Conservation (phyloP, 2,888 invertebrate genomes). For the Lepas anatifera region DNA sequence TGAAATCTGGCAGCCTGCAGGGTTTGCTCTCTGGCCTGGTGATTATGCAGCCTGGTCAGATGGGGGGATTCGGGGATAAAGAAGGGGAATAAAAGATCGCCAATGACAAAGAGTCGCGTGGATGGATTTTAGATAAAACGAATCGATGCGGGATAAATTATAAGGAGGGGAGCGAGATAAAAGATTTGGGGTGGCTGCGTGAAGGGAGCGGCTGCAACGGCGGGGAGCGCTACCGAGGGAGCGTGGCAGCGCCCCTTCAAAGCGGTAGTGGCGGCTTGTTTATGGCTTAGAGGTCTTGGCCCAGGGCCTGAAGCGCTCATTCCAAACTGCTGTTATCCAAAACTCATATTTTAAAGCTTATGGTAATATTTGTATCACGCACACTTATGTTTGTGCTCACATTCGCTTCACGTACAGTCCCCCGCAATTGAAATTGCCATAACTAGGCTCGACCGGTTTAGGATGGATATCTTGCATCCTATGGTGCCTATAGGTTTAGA, state of each 20-base stretch:
- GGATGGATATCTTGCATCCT: no score
- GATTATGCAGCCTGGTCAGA: slow-evolving; percentile 12
- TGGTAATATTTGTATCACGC: no score
- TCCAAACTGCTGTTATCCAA: no score
- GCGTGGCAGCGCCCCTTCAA: not conserved
- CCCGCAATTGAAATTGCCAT: no score
- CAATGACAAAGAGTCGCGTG: slow-evolving; percentile 11
- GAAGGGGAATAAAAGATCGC: slow-evolving; percentile 9
- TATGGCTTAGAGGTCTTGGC: not conserved
- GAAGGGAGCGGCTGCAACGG: not conserved
- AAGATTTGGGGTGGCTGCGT: not conserved
- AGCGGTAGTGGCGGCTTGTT: not conserved
- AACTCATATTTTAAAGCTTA: no score
- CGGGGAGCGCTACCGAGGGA: not conserved
- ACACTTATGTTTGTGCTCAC: no score
- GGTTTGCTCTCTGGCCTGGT: slow-evolving; percentile 5
- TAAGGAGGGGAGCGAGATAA: slow-evolving; percentile 3
- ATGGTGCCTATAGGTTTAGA: no score
- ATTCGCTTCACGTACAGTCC: no score
- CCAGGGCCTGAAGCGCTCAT: no score
- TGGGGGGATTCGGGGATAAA: slow-evolving; percentile 6
- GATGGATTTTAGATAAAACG: slow-evolving; percentile 12
- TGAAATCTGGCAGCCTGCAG: slow-evolving; percentile 3
- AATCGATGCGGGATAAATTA: slow-evolving; percentile 12
- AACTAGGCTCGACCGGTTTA: no score